Evolutionary conservation across 1,140 invertebrate species (phyloP), one percentile per base, ranked within the genome.

Genomic region (Trichogramma pretiosum): DNA sequence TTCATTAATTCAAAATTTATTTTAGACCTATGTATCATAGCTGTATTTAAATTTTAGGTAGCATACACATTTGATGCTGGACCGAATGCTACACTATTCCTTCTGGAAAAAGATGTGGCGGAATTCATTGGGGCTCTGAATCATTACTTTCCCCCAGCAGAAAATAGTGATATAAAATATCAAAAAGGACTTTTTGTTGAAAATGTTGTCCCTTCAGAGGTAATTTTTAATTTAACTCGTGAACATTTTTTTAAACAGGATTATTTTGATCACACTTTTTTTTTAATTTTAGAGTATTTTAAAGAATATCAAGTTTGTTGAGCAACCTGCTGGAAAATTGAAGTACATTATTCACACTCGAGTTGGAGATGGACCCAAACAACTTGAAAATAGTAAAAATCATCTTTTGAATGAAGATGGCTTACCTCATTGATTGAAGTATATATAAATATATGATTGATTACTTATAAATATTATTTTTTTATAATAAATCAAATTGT

Each of bases 61-160:
- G 90, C 91, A 4, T 98, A 98, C 64, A 97, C 93, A 19, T 98
- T 93, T 76, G 94, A 98, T 80, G 94, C 94, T 50, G 95, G 95
- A 10, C 89, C 93, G 45, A 98, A 98, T 77, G 92, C 91, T 5
- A 96, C 90, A 64, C 62, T 98, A 0, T 98, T 89, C 73, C 66
- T 94, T 16, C 64, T 90, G 46, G 82, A 91, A 60, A 73, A 86
- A 54, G 74, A 87, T 71, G 79, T 95, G 1, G 65, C 81, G 3
- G 70, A 75, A 61, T 67, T 93, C 21, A 26, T 85, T 3, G 63
- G 77, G 34, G 55, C 85, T 26, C 63, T 93, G 5, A 76, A 84
- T 59, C 59, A 84, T 57, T 77, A 80, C 18, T 93, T 91, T 58
- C 89, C 89, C 34, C 72, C 79, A 42, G 13, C 24, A 21, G 65